phyloP scores from a whole-genome alignment of 2,888 invertebrate genomes.

The Seladonia tumulorum region DNA sequence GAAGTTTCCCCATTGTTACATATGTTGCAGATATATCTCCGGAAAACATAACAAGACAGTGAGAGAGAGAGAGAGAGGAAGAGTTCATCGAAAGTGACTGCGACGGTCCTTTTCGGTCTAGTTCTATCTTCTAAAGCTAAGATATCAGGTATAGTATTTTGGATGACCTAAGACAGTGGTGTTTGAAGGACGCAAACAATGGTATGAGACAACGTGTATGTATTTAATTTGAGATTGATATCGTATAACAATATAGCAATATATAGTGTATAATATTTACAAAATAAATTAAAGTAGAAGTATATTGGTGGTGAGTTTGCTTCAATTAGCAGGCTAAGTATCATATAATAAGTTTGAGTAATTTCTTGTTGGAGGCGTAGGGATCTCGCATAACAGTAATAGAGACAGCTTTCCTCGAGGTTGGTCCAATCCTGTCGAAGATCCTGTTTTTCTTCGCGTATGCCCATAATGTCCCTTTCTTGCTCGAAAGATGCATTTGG shows the following conservation, averaged over 20 bases:
- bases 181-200: slow-evolving; percentile 50
- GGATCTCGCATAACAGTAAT: slow-evolving; percentile 64
- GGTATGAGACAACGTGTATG: slow-evolving; percentile 80
- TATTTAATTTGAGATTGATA: slow-evolving; percentile 78
- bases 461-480: slow-evolving; percentile 63
- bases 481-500: slow-evolving; percentile 61
- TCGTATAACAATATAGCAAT: slow-evolving; percentile 80
- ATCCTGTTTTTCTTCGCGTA: slow-evolving; percentile 17
- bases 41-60: no score
- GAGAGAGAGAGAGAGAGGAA: background rate
- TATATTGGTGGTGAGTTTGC: slow-evolving; percentile 69
- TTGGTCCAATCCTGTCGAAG: slow-evolving; percentile 46
- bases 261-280: slow-evolving; percentile 81
- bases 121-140: background rate
- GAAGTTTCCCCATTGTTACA: background rate
- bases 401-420: slow-evolving; percentile 53
- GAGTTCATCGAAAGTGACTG: background rate
- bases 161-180: background rate
- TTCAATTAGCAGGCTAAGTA: slow-evolving; percentile 71
- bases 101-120: background rate
- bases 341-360: slow-evolving; percentile 54
- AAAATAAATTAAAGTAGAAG: slow-evolving; percentile 82
- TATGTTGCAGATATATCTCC: slow-evolving; percentile 24
- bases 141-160: background rate
- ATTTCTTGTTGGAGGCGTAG: slow-evolving; percentile 47